These are phyloP conservation scores for Drosophila melanosoma DNA, from an alignment of 2,888 invertebrate genomes.

Conservation along the genomic window DNA sequence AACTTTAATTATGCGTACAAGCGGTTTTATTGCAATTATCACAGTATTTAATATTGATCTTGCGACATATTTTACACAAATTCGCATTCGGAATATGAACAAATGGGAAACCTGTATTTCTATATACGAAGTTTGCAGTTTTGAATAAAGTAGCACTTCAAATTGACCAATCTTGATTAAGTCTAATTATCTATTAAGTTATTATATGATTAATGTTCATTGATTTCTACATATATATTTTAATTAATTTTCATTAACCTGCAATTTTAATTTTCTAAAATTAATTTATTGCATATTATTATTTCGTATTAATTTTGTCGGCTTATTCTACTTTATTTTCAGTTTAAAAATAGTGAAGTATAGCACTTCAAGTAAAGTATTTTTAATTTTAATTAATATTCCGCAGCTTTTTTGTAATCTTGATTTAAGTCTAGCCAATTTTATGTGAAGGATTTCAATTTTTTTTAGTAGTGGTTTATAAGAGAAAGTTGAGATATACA, in stretches of 20 bases:
- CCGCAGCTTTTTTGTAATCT: not conserved
- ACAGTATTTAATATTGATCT: slow-evolving; percentile 11
- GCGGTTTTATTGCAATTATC: slow-evolving; percentile 29
- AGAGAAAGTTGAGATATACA: not conserved
- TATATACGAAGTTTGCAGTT: not conserved
- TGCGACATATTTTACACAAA: slow-evolving; percentile 10
- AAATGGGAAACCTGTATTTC: not conserved
- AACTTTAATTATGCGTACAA: slow-evolving; percentile 27
- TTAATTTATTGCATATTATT: too few species aligned
- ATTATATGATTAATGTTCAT: too few species aligned
- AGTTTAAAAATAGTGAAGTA: too few species aligned
- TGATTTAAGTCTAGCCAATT: not conserved
- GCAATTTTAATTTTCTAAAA: too few species aligned
- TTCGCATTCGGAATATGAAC: not conserved
- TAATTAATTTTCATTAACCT: not conserved
- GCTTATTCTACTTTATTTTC: too few species aligned
- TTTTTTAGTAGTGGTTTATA: not conserved
- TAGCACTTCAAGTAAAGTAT: not conserved
- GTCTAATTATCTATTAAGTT: too few species aligned
- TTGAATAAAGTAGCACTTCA: not conserved
- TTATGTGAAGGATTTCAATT: not conserved
- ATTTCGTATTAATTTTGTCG: too few species aligned
- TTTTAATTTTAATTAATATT: not conserved
- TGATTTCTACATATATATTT: not conserved
- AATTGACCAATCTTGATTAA: not conserved